Percentiles rank a stretch among this genome's conserved stretches.
Conservation (phyloP, 2,888 invertebrate species). For the Synanthedon vespiformis region DNA sequence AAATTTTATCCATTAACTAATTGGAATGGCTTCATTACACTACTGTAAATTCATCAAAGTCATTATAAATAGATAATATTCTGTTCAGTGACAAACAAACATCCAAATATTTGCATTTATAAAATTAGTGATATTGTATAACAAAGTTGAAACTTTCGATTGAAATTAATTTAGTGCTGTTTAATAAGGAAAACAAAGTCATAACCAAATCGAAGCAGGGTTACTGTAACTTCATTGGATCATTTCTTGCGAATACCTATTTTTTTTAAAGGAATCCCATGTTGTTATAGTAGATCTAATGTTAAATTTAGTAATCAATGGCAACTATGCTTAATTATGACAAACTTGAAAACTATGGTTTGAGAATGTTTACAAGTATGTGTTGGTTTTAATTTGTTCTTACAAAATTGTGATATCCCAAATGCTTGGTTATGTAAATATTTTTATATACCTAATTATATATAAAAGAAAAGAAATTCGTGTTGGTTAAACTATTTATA, state of each 20-base stretch:
- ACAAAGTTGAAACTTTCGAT: conserved; percentile 1
- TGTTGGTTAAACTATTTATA: too few species aligned
- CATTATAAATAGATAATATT: neutral
- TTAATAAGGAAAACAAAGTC: conserved; percentile 14
- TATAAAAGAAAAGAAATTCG: too few species aligned
- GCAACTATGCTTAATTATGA: too few species aligned
- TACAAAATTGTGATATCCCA: too few species aligned
- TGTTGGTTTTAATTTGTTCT: too few species aligned
- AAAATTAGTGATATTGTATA: neutral
- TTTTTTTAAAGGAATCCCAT: conserved; percentile 9
- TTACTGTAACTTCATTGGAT: conserved; percentile 25
- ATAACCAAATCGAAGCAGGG: conserved; percentile 34
- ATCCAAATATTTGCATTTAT: neutral
- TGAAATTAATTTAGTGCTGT: neutral
- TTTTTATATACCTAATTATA: too few species aligned
- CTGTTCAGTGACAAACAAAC: neutral
- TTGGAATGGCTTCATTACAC: too few species aligned
- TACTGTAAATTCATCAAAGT: too few species aligned
- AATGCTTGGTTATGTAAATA: too few species aligned
- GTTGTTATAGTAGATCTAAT: conserved; percentile 25
- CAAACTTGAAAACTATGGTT: neutral
- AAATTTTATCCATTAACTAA: too few species aligned
- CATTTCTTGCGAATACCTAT: conserved; percentile 26
- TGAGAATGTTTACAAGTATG: neutral
- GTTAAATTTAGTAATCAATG: conserved; percentile 19